Conservation (phyloP, 2,113 vertebrate genomes). For the Corvus hawaiiensis region DNA sequence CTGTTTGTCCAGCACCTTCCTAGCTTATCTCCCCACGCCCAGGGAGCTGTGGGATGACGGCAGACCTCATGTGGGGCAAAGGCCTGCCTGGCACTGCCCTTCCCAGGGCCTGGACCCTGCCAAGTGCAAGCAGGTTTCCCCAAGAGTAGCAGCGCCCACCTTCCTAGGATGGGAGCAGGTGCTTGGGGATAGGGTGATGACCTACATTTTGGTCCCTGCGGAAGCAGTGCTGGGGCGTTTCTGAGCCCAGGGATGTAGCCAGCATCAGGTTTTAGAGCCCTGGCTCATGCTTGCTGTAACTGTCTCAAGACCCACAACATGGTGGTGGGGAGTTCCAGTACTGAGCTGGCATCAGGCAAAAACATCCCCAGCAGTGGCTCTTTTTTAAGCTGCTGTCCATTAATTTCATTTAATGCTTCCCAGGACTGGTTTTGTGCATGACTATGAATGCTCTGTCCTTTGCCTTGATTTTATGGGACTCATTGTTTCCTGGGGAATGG, state of each 20-base stretch:
- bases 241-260: neutral
- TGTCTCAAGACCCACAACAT: neutral
- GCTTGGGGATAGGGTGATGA: neutral
- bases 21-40: conserved; percentile 62
- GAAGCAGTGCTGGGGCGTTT: neutral
- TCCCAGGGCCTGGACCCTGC: neutral
- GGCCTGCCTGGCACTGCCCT: conserved; percentile 45
- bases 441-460: neutral
- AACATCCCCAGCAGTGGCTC: rapidly evolving
- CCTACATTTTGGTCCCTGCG: rapidly evolving
- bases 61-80: conserved; percentile 51
- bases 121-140: neutral
- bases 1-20: conserved; percentile 56
- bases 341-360: neutral
- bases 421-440: neutral
- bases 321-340: rapidly evolving
- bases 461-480: neutral
- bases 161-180: neutral
- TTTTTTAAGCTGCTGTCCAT: neutral
- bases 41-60: conserved; percentile 13
- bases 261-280: neutral
- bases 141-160: neutral
- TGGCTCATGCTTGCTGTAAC: rapidly evolving
- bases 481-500: neutral
- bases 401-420: neutral